Conservation (phyloP, 2,797 vertebrate species). For the Okamejei kenojei region DNA sequence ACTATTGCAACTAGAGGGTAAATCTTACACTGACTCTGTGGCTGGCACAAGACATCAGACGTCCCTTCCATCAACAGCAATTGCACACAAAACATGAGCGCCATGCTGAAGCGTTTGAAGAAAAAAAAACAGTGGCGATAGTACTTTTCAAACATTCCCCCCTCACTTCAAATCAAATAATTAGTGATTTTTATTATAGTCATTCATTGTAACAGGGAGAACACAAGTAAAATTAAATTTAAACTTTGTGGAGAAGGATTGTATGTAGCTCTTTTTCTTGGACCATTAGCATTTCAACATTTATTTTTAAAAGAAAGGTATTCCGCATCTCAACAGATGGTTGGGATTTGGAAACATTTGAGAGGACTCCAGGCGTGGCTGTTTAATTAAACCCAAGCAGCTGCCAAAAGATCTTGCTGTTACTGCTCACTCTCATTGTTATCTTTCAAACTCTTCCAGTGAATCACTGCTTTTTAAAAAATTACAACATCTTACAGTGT, state of each 20-base stretch:
- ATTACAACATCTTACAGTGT: background rate
- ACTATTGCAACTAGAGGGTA: background rate
- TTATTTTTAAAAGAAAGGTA: background rate
- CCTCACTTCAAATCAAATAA: background rate
- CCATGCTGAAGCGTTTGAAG: background rate
- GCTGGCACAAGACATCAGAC: background rate
- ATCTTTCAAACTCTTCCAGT: background rate
- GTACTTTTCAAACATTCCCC: background rate
- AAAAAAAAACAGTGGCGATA: background rate
- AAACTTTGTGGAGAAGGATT: background rate
- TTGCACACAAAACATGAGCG: background rate
- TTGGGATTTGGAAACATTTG: background rate
- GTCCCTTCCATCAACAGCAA: background rate
- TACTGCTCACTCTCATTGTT: background rate
- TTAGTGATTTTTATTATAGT: background rate
- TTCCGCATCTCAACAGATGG: background rate
- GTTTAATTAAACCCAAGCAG: conserved; percentile 10
- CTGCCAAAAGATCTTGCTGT: conserved; percentile 5
- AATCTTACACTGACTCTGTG: background rate
- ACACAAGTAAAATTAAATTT: background rate
- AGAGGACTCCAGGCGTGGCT: conserved; percentile 1
- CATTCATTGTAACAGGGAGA: background rate
- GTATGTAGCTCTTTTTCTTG: background rate
- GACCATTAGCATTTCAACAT: background rate
- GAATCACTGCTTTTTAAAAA: background rate